Evolutionary conservation across 1,140 invertebrate genomes (phyloP).

Genomic region (Halotydeus destructor): DNA sequence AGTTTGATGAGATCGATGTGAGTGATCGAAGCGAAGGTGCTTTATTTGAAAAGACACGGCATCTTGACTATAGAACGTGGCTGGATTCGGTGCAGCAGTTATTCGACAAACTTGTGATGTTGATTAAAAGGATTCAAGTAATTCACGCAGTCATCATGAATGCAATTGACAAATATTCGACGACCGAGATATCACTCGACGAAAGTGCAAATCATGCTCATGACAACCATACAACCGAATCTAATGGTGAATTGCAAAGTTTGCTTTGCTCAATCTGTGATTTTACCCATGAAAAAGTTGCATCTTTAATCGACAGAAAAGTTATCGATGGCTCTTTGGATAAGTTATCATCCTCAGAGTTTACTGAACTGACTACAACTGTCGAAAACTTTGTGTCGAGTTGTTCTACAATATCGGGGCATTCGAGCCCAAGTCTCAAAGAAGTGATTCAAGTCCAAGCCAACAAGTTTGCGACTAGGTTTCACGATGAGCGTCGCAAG

Average conservation of each 20-base stretch:
- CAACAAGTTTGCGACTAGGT: slow-evolving; percentile 68
- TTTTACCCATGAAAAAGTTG: slow-evolving; percentile 73
- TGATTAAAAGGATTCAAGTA: slow-evolving; percentile 41
- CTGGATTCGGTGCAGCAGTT: slow-evolving; percentile 49
- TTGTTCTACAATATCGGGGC: slow-evolving; percentile 53
- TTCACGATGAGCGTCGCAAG: slow-evolving; percentile 65
- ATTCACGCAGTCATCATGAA: slow-evolving; percentile 11
- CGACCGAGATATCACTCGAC: neutral
- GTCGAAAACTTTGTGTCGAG: slow-evolving; percentile 55
- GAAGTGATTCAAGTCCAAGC: slow-evolving; percentile 63
- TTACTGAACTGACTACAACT: slow-evolving; percentile 48
- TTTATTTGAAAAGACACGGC: slow-evolving; percentile 41
- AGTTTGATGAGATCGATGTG: slow-evolving; percentile 24
- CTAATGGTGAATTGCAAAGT: slow-evolving; percentile 40
- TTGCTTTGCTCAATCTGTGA: slow-evolving; percentile 57
- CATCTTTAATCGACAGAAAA: slow-evolving; percentile 50
- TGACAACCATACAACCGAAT: slow-evolving; percentile 29
- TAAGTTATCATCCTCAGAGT: slow-evolving; percentile 40
- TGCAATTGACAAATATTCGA: slow-evolving; percentile 4
- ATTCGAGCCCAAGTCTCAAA: slow-evolving; percentile 51
- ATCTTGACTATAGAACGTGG: slow-evolving; percentile 50
- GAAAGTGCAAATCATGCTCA: neutral
- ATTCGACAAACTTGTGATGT: slow-evolving; percentile 41
- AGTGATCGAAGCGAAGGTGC: slow-evolving; percentile 51
- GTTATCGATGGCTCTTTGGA: slow-evolving; percentile 33